Base-by-base conservation (phyloP, 2,113 vertebrate species). In the Psophia crepitans region DNA sequence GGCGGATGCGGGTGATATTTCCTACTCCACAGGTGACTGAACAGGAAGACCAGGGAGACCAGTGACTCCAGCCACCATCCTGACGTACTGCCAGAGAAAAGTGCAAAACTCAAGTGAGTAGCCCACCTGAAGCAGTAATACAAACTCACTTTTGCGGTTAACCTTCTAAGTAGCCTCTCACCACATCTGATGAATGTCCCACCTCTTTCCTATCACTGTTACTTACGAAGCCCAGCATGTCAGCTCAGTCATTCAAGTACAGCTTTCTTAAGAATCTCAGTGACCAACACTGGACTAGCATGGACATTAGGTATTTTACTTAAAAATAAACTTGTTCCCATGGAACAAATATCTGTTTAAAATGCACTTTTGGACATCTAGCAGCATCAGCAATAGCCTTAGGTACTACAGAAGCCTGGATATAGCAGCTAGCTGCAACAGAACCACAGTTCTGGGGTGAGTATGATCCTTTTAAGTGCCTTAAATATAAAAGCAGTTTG, bases 31-130 rank as follows among this genome's bases (percentile, higher is more conserved):
- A 99, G 30, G 99, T 99, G 70, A 99, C 98, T 0, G 99, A 99
- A 97, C 99, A 99, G 11, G 99, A 99, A 1, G 99, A 99, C 99
- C 99, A 99, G 0, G 99, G 99, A 0, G 99, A 99, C 99, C 99
- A 99, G 96, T 99, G 98, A 94, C 99, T 99, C 99, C 99, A 99
- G 58, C 99, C 99, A 28, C 99, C 99, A 18, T 99, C 98, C 51
- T 99, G 99, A 77, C 99, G 99, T 92, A 99, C 99, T 99, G 90
- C 37, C 64, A 90, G 20, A 41, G 11, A 27, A 73, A 77, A 89
- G 60, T 60, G 22, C 12, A 93, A 48, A 88, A 74, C 6, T 80
- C 32, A 84, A 63, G 19, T 17, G 65, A 77, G 22, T 7, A 21
- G 17, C 24, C 26, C 51, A 82, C 21, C 18, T 86, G n/a, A 28